These are phyloP conservation scores for Scopus umbretta DNA, from an alignment of 2,113 vertebrate species.

Conservation along the genomic window DNA sequence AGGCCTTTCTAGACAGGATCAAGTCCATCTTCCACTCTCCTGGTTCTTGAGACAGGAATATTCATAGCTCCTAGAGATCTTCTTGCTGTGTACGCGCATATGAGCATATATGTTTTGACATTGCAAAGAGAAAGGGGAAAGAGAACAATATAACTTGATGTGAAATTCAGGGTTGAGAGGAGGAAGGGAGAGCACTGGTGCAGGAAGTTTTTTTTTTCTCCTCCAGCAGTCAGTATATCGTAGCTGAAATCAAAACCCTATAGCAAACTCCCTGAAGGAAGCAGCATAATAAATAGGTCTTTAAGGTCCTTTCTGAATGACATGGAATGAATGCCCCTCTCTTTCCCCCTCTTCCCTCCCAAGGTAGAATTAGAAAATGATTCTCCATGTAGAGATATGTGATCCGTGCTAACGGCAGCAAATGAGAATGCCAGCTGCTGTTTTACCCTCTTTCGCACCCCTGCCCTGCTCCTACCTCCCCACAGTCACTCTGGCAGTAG, in stretches of 20 bases:
- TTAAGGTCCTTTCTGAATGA: constrained; percentile 65
- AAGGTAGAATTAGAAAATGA: constrained; percentile 49
- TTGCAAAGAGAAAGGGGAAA: neutral
- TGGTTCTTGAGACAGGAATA: neutral
- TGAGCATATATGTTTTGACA: neutral
- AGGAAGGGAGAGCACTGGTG: neutral
- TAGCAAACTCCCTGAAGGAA: constrained; percentile 61
- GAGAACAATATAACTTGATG: neutral
- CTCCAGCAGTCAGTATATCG: constrained; percentile 46
- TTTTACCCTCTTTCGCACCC: constrained; percentile 14
- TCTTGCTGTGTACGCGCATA: neutral
- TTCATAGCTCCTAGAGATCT: neutral
- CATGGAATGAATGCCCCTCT: constrained; percentile 42
- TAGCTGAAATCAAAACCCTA: constrained; percentile 61
- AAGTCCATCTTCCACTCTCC: neutral
- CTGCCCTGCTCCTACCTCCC: constrained; percentile 27
- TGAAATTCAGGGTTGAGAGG: neutral
- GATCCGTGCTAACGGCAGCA: constrained; percentile 26
- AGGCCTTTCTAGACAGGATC: neutral
- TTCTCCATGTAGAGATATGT: neutral
- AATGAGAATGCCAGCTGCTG: constrained; percentile 45
- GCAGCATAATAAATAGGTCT: constrained; percentile 62
- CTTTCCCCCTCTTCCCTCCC: constrained; percentile 28
- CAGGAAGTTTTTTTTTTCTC: constrained; percentile 39
- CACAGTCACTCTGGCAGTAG: constrained; percentile 11